Conservation (phyloP, 2,113 vertebrate species). For the Rana temporaria region DNA sequence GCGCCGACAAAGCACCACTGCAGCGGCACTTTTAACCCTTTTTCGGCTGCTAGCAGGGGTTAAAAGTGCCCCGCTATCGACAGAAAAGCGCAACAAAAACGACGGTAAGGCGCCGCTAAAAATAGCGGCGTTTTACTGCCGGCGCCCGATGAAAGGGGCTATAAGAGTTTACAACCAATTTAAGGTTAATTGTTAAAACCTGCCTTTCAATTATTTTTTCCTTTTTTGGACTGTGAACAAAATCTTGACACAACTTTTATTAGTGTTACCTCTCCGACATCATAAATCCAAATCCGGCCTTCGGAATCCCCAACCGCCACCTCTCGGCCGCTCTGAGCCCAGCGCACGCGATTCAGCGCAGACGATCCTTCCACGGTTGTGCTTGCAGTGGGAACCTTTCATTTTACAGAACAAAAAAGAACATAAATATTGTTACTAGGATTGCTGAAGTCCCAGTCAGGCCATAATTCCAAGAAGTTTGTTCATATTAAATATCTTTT, state of each 20-base stretch:
- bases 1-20: too few species aligned
- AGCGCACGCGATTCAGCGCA: slow-evolving; percentile 93
- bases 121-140: too few species aligned
- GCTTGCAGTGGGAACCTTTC: slow-evolving; percentile 93
- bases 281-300: slow-evolving; percentile 96
- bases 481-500: background rate
- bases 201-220: background rate
- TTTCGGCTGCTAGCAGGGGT: too few species aligned
- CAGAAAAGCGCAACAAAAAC: too few species aligned
- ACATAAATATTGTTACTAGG: background rate
- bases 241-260: background rate
- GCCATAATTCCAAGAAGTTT: background rate
- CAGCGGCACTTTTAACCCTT: too few species aligned
- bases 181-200: too few species aligned
- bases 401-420: slow-evolving; percentile 54
- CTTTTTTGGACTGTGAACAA: background rate
- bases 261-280: slow-evolving; percentile 90
- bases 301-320: slow-evolving; percentile 97
- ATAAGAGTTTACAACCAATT: too few species aligned
- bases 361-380: slow-evolving; percentile 92
- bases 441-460: background rate
- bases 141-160: too few species aligned
- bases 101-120: too few species aligned
- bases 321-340: slow-evolving; percentile 93
- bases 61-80: too few species aligned